Conservation (phyloP, 2,797 vertebrate species). For the Ctenopoma kingsleyae region DNA sequence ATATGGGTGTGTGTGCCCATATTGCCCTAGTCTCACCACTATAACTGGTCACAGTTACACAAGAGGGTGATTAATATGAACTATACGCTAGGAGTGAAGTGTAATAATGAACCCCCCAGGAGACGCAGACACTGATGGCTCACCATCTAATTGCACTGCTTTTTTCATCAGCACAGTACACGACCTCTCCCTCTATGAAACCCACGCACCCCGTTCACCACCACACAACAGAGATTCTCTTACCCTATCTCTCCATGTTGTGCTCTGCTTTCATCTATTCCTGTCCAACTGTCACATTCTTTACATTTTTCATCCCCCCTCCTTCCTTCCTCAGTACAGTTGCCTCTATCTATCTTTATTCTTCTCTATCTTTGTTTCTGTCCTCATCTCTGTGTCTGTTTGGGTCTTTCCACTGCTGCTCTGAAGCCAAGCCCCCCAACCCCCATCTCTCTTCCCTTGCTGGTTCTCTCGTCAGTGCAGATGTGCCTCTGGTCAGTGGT, state of each 20-base stretch:
- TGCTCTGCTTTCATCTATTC: no score
- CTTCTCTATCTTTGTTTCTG: conserved; percentile 47
- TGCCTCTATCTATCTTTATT: conserved; percentile 14
- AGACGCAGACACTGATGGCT: conserved; percentile 82
- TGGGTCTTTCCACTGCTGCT: conserved; percentile 37
- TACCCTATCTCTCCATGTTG: conserved; percentile 34
- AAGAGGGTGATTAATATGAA: conserved; percentile 78
- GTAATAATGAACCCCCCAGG: conserved; percentile 79
- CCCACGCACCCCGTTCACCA: conserved; percentile 49
- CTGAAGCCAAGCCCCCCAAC: conserved; percentile 23
- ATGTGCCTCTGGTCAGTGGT: conserved; percentile 74
- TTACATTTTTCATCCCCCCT: conserved; percentile 26
- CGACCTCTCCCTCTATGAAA: conserved; percentile 79
- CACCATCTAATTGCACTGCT: conserved; percentile 84
- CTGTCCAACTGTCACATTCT: conserved; percentile 42
- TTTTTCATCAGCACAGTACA: conserved; percentile 81
- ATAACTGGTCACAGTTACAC: conserved; percentile 79
- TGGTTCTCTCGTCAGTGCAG: conserved; percentile 68
- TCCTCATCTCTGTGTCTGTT: conserved; percentile 35
- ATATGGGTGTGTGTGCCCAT: conserved; percentile 17
- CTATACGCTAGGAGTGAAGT: conserved; percentile 73
- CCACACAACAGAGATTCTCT: conserved; percentile 53
- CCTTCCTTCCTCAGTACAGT: conserved; percentile 5
- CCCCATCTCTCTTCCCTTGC: conserved; percentile 51
- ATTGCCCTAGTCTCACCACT: conserved; percentile 63